Conservation (phyloP, 2,113 vertebrate genomes). For the Coturnix japonica region DNA sequence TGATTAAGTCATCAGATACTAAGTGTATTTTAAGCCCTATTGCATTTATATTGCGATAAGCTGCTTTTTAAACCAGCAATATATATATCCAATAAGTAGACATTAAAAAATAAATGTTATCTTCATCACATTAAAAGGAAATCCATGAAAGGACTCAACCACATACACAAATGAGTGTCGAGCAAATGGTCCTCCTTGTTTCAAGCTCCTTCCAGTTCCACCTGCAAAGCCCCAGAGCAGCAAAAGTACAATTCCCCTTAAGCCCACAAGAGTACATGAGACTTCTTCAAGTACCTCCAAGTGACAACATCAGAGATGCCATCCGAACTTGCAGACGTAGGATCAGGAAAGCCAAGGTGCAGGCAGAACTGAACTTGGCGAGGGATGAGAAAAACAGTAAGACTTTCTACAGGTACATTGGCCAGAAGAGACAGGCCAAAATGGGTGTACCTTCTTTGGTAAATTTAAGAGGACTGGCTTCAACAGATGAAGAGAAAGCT, state of each 20-base stretch:
- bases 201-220: not conserved
- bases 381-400: no score
- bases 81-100: not conserved
- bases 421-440: no score
- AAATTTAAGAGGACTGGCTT: no score
- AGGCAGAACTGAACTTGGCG: no score
- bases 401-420: no score
- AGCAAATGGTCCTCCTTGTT: not conserved
- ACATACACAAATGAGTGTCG: not conserved
- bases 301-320: no score
- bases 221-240: not conserved
- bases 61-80: not conserved
- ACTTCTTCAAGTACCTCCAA: not conserved
- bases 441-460: no score
- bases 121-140: not conserved
- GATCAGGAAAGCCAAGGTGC: no score
- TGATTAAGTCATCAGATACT: not conserved
- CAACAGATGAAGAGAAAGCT: no score
- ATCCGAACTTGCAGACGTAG: no score
- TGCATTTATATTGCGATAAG: not conserved
- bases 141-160: not conserved
- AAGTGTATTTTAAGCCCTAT: not conserved
- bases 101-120: not conserved
- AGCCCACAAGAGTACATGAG: fast-evolving
- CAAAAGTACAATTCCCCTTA: not conserved